Evolutionary conservation across 2,797 vertebrate species (phyloP), one percentile per base, ranked within the genome.

Genomic region (Scolopax rusticola): DNA sequence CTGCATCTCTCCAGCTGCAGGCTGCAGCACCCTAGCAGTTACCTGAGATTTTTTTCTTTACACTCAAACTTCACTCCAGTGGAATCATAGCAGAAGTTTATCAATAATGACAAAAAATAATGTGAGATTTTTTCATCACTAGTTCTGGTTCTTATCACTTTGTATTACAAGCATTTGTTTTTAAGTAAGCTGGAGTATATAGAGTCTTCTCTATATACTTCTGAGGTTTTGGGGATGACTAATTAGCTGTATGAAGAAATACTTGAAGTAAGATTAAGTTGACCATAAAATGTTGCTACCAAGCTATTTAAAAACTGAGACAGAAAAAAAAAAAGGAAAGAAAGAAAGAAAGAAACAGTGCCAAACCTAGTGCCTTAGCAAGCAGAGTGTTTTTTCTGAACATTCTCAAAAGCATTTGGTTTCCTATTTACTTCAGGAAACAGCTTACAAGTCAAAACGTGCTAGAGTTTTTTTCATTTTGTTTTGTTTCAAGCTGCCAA

Each of bases 351-450:
- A 24, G 3, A 77, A 92, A 74, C 59, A 24, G 13, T 82, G 77
- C 80, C 89, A 95, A 93, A 68, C 25, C 12, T 73, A 82, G 33
- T 87, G 80, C 79, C 77, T 91, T 48, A 65, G 70, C 56, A 76
- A 87, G 87, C 15, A 40, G 56, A 65, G n/a, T 43, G 7, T 54
- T 0, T 61, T 87, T 87, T 48, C 15, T 65, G 14, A 91, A 84
- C 30, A 32, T 47, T 87, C 81, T 84, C 65, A 83, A 94, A 95
- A 95, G 80, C 70, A 40, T 19, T 77, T 50, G 25, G 50, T 91
- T 95, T 91, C 87, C 65, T 94, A 90, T 95, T 92, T 95, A 93
- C 82, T 90, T 85, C 84, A 96, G 84, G 89, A 97, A 97, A 89
- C 79, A 89, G 90, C 78, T 93, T 85, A 86, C 76, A 90, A 94